Evolutionary conservation across 2,797 vertebrate genomes (phyloP), one percentile per base, ranked within the genome.

Genomic region (Champsocephalus gunnari): DNA sequence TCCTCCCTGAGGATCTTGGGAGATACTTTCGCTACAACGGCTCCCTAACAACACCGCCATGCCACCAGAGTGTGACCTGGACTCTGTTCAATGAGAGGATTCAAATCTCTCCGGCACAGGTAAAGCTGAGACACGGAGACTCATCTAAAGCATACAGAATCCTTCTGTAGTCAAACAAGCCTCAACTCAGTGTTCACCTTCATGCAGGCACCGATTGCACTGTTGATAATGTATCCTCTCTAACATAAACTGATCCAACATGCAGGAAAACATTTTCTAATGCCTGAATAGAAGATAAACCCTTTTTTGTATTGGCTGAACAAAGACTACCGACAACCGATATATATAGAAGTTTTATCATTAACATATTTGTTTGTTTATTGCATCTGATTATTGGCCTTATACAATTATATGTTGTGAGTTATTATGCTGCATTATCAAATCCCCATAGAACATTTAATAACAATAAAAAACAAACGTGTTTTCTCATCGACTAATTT

Each of bases 41-140:
- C 56, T 99, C 98, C 17, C 93, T 99, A 44, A 99, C 98, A 16
- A 99, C 97, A 0, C 98, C 97, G 0, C 96, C 97, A 16, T 99
- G 98, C 88, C 89, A 92, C 88, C 95, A 98, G 93, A 94, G 94
- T 0, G 97, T 98, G 66, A 94, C 95, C 85, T 99, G 98, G 98
- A 97, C 95, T 0, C 24, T 99, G 63, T 97, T 99, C 84, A 93
- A 95, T 62, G 94, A 98, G 87, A 97, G 94, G 1, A 83, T 98
- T 71, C 83, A 71, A 58, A 93, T 99, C 66, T 98, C 97, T 53
- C 90, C 73, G 19, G 79, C 89, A 2, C 98, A 99, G 96, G 98
- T 99, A 73, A 82, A 73, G 10, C 1, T 5, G 16, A 60, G 34
- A 53, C 45, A 47, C 43, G 0, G 6, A 43, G 3, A 53, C 13